A percentile compares a stretch with the other conserved stretches of the same genome.
Conservation (phyloP, 2,113 vertebrate species). For the Poeciliopsis occidentalis region DNA sequence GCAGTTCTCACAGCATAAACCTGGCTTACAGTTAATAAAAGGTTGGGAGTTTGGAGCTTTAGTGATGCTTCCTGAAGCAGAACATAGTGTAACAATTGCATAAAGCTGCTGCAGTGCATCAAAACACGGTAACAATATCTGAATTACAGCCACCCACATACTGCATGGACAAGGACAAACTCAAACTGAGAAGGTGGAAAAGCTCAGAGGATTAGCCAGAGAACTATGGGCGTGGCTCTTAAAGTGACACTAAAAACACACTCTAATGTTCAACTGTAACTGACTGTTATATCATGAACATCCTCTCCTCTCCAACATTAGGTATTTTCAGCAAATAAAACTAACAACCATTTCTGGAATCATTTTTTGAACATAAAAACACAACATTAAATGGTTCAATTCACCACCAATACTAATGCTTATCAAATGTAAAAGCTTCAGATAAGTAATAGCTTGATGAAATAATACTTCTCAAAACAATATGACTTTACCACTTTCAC, state of each 20-base stretch:
- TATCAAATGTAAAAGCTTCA: too few species aligned
- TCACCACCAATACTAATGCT: background rate
- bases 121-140: too few species aligned
- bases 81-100: background rate
- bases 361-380: background rate
- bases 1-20: too few species aligned
- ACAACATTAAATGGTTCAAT: background rate
- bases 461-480: background rate
- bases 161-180: too few species aligned
- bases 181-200: conserved; percentile 11
- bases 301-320: background rate
- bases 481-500: too few species aligned
- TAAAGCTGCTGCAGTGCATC: too few species aligned
- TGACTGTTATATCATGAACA: background rate
- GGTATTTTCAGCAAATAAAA: background rate
- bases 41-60: background rate
- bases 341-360: background rate
- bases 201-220: conserved; percentile 6
- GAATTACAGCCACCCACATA: too few species aligned
- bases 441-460: background rate
- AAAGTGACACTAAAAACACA: background rate
- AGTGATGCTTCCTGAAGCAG: background rate
- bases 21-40: background rate
- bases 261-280: background rate
- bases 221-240: background rate